phyloP scores from a whole-genome alignment of 1,140 invertebrate genomes.

The Agrypnia vestita region DNA sequence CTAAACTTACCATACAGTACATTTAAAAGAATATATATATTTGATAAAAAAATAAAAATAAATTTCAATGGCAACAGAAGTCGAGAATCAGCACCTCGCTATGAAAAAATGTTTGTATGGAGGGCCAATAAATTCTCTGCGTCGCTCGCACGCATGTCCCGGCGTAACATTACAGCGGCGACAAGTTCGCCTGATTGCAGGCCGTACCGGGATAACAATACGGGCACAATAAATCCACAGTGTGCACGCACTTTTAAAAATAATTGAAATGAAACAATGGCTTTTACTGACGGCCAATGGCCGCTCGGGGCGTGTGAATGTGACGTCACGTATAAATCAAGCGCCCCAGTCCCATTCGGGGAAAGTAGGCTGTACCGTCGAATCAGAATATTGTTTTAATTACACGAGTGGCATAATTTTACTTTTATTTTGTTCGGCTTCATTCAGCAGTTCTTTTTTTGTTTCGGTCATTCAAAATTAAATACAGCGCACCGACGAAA shows the following conservation, averaged over 20 bases:
- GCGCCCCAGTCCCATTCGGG: no score
- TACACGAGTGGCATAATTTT: no score
- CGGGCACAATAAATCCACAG: conserved; percentile 25
- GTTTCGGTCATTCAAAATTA: no score
- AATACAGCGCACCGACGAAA: no score
- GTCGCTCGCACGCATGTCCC: conserved; percentile 51
- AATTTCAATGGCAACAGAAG: no score
- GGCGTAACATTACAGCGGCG: conserved; percentile 52
- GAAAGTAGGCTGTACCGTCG: no score
- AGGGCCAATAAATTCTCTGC: conserved; percentile 51
- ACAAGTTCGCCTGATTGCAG: conserved; percentile 56
- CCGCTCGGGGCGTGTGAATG: conserved; percentile 9
- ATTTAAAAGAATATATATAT: no score
- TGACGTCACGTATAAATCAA: background rate
- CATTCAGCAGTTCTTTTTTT: no score
- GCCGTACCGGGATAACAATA: conserved; percentile 54
- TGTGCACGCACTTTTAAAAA: conserved; percentile 22
- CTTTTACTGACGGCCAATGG: background rate
- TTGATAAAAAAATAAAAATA: no score
- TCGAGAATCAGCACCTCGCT: conserved; percentile 8
- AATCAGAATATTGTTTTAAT: no score
- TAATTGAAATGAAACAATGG: conserved; percentile 43
- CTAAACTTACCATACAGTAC: no score
- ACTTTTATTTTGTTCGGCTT: no score
- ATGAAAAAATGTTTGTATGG: conserved; percentile 33